Evolutionary conservation across 2,888 invertebrate genomes (phyloP), one percentile per base, ranked within the genome.

Genomic region (Nomada hirtipes): DNA sequence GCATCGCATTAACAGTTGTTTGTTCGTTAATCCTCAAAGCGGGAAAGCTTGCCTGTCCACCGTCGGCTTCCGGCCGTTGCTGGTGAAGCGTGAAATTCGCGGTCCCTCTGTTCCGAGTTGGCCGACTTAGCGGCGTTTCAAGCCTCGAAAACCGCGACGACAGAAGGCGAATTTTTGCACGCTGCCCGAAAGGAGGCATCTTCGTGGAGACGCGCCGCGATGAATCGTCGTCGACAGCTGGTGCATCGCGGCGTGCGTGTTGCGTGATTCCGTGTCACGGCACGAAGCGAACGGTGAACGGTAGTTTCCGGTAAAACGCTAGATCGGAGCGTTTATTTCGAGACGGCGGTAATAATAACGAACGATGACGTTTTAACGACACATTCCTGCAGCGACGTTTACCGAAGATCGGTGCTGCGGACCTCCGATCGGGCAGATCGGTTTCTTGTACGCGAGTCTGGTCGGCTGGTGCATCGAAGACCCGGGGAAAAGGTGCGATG

Each of bases 301-400:
- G 74, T 55, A 55, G 76, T 81, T 87, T 86, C 86, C 88, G 81
- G 79, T 72, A 67, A 73, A 75, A 52, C 64, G 75, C 68, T 76
- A 59, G 61, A 74, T 74, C 42, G 70, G 55, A 52, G 57, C 59
- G 68, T 88, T 88, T 87, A 88, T 87, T 87, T 88, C 63, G 52
- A 76, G 84, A 72, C 61, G 36, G 29, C 36, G 64, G 72, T 76
- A 76, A 84, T 71, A 84, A 78, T 76, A 81, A 68, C 70, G 60
- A 61, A 74, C 82, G 81, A 86, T 81, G 76, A 86, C 71, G 84
- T 70, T 76, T 52, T 76, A 74, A 86, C 84, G 77, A 68, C 29
- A 73, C 72, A 44, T 69, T 80, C 67, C 72, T 26, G 29, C n/a
- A 23, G 52, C 47, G 71, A 65, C 23, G 57, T 68, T 86, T 64